Evolutionary conservation across 2,113 vertebrate genomes (phyloP).

Genomic region (Raja brachyura): DNA sequence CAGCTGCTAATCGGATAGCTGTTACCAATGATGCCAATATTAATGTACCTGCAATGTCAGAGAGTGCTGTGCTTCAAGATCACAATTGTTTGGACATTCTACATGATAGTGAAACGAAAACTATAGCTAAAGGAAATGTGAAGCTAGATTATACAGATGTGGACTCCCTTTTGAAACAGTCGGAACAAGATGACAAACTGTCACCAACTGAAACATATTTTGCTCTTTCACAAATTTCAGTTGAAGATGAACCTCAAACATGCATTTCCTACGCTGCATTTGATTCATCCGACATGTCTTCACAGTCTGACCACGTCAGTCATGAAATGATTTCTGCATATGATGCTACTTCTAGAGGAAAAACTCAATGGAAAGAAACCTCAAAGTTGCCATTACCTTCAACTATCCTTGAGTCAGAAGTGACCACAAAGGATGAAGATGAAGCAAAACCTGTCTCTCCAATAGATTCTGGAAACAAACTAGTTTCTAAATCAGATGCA

Average conservation of each 20-base stretch:
- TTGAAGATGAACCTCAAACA: conserved; percentile 47
- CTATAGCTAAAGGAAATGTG: not conserved
- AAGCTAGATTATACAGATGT: conserved; percentile 6
- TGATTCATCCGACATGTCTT: conserved; percentile 58
- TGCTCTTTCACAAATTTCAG: conserved; percentile 23
- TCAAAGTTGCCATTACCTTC: not conserved
- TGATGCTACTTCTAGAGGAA: not conserved
- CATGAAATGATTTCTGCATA: conserved; percentile 43
- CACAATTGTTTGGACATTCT: not conserved
- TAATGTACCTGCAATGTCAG: not conserved
- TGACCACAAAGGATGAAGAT: not conserved
- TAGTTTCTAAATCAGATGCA: not conserved
- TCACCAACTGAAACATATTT: not conserved
- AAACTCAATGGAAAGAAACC: not conserved
- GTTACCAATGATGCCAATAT: not conserved
- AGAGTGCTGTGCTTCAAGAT: not conserved
- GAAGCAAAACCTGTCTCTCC: not conserved
- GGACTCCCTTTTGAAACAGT: not conserved
- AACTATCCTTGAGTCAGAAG: not conserved
- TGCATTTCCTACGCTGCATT: conserved; percentile 65
- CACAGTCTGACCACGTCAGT: conserved; percentile 52
- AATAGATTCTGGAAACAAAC: not conserved
- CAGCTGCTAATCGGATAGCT: not conserved
- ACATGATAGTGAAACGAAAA: not conserved
- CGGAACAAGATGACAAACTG: not conserved